Percentiles rank a stretch among this genome's conserved stretches.
These are phyloP conservation scores for Dolichallabes microphthalmus DNA, from an alignment of 2,113 vertebrate genomes.

Conservation along the genomic window DNA sequence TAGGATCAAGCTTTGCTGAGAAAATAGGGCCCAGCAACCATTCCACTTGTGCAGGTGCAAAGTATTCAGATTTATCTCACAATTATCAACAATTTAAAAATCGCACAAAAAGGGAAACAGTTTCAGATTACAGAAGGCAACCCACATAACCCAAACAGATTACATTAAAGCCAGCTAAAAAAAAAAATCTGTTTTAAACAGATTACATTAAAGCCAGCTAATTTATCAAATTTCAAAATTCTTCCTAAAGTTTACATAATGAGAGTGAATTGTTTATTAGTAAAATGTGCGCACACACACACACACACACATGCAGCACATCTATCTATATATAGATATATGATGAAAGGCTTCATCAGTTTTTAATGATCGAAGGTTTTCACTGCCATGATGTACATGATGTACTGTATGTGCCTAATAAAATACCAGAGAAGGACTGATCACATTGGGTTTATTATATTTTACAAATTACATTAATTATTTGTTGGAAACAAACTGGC, in stretches of 20 bases:
- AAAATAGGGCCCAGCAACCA: not conserved
- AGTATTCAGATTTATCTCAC: not conserved
- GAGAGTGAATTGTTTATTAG: not conserved
- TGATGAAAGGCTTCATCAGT: not conserved
- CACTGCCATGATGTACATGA: not conserved
- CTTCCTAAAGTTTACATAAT: not conserved
- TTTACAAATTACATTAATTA: not conserved
- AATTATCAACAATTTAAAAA: not conserved
- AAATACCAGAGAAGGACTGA: not conserved
- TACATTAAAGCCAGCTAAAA: not conserved
- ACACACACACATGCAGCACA: not conserved
- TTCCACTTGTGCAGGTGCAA: not conserved
- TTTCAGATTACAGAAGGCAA: not conserved
- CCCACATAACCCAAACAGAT: not conserved
- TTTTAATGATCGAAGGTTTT: not conserved
- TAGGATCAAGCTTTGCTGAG: not conserved
- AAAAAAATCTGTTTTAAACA: not conserved
- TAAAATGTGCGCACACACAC: not conserved
- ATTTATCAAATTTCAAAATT: not conserved
- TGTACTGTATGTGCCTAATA: not conserved
- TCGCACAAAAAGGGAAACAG: not conserved
- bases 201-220: not conserved
- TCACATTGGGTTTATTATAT: not conserved
- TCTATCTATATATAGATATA: too few relatives aligned
- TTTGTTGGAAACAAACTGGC: not conserved